Evolutionary conservation across 1,140 invertebrate species (phyloP).

Genomic region (Euura lappo): DNA sequence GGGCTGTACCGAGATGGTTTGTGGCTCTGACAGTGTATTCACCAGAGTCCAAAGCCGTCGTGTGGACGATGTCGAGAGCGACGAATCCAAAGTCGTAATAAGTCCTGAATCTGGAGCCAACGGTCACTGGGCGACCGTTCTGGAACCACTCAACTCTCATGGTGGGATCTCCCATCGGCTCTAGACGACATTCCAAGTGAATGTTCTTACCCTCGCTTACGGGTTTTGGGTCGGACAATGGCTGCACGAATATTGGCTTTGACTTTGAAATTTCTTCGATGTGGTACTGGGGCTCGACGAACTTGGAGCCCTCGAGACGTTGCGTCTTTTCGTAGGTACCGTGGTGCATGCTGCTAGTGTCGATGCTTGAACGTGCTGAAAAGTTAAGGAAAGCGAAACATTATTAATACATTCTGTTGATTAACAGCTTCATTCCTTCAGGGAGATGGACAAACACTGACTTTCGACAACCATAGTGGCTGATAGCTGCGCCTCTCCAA

Average conservation of each 20-base stretch:
- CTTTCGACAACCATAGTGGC: constrained; percentile 87
- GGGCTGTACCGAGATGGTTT: constrained; percentile 90
- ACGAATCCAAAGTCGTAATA: constrained; percentile 95
- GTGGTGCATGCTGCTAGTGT: constrained; percentile 86
- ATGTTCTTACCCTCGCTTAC: constrained; percentile 90
- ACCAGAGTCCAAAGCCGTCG: constrained; percentile 88
- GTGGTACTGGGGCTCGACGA: constrained; percentile 85
- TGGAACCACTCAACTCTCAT: constrained; percentile 96
- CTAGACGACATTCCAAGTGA: constrained; percentile 87
- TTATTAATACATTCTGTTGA: constrained; percentile 19
- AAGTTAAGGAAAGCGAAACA: constrained; percentile 28
- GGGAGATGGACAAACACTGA: constrained; percentile 60
- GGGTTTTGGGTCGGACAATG: constrained; percentile 80
- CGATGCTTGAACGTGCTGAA: constrained; percentile 81
- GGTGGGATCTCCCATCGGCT: constrained; percentile 94
- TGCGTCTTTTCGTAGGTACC: constrained; percentile 86
- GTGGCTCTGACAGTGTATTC: constrained; percentile 92
- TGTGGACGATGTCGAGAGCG: constrained; percentile 87
- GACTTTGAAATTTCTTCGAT: constrained; percentile 94
- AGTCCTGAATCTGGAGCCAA: constrained; percentile 91
- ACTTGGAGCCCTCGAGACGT: constrained; percentile 83
- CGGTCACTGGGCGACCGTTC: constrained; percentile 86
- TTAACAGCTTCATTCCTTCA: background rate
- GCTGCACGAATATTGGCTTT: constrained; percentile 88
- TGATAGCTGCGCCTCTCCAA: constrained; percentile 83